Base-by-base conservation (phyloP, 1,140 invertebrate genomes). In the Rhysida immarginata region DNA sequence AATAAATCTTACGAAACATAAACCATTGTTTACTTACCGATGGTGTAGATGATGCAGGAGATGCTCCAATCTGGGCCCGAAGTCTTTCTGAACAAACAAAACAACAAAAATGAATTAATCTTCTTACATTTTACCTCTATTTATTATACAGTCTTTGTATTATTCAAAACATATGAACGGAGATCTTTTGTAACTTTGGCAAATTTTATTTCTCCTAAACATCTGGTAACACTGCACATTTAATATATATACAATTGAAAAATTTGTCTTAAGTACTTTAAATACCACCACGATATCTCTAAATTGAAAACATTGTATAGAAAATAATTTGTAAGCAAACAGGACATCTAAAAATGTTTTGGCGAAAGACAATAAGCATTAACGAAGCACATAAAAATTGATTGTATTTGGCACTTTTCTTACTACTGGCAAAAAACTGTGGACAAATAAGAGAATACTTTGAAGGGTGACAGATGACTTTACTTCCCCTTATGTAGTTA, bases 71-170 rank as follows among this genome's bases (percentile, higher is more conserved):
- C 24, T 55, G 53, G 2, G 53, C 53, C 11, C 53, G 42, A 2
- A 55, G 42, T 24, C 53, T n/a, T 20, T 55, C 53, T 55, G 42
- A 50, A 51, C 21, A 26, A 14, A 52, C 5, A 18, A 26, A 52
- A 25, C 29, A 26, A 35, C 5, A 16, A 35, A 35, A 16, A 5
- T 8, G 29, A 3, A 24, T 48, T 24, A 8, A 20, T 8, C 45
- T n/a, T n/a, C n/a, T n/a, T n/a, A n/a, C n/a, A n/a, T 8, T 8
- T 3, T 5, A 48, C 2, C 2, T n/a, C 11, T 11, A 35, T 8
- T 11, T 5, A 11, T 2, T 2, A 41, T 41, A 35, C 29, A 35
- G 16, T 35, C 16, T 35, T 8, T 35, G 5, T 35, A 8, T 35
- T 35, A 35, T 35, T 35, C 16, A 35, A 35, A 16, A 35, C 16